These are phyloP conservation scores for Centropristis striata DNA, from an alignment of 2,113 vertebrate genomes.

Conservation along the genomic window DNA sequence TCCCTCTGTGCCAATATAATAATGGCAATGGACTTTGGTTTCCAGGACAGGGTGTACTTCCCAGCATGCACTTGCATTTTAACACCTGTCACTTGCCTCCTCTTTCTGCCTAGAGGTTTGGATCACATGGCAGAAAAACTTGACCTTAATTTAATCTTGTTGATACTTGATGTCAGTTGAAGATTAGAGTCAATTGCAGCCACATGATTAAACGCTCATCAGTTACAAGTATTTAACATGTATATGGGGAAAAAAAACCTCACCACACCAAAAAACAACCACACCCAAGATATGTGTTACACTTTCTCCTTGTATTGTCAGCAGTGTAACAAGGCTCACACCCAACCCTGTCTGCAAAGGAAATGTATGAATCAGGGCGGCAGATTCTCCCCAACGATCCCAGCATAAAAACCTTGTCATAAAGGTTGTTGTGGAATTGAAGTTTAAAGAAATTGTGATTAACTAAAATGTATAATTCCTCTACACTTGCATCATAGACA, in stretches of 20 bases:
- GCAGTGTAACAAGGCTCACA: background rate
- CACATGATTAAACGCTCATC: background rate
- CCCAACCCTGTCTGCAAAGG: constrained; percentile 4
- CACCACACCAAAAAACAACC: background rate
- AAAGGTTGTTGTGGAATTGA: background rate
- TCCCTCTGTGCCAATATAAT: background rate
- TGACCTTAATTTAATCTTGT: background rate
- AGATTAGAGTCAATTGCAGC: no score
- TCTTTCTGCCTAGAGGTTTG: background rate
- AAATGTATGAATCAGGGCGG: background rate
- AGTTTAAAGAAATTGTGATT: background rate
- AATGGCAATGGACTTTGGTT: constrained; percentile 7
- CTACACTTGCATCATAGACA: constrained; percentile 81
- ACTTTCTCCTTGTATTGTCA: background rate
- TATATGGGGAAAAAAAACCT: background rate
- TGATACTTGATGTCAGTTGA: background rate
- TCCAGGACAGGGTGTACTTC: background rate
- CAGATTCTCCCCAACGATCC: background rate
- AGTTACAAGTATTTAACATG: background rate
- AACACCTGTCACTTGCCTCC: background rate
- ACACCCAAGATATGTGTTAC: constrained; percentile 33
- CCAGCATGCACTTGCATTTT: constrained; percentile 6
- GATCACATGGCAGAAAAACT: background rate
- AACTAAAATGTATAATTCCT: background rate
- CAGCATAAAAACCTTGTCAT: background rate